Conservation (phyloP, 1,140 invertebrate species). For the Rhynchophorus ferrugineus region DNA sequence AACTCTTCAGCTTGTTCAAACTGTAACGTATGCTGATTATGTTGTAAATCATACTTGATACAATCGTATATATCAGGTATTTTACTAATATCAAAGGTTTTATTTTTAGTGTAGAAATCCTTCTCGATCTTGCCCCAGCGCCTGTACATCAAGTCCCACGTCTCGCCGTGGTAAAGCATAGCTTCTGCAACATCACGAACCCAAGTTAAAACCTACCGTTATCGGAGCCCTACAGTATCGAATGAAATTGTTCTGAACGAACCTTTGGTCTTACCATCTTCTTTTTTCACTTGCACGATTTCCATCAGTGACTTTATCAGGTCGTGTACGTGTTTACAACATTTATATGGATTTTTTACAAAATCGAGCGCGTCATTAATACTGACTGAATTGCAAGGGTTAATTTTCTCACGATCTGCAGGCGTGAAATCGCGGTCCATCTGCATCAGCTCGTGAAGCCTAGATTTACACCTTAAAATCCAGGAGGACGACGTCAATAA, state of each 20-base stretch:
- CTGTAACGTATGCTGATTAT: conserved; percentile 92
- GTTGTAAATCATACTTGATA: conserved; percentile 98
- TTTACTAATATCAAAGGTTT: conserved; percentile 95
- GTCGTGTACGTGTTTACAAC: conserved; percentile 82
- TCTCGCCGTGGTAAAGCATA: conserved; percentile 94
- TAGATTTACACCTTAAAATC: conserved; percentile 78
- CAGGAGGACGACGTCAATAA: neutral
- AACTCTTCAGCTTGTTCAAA: conserved; percentile 92
- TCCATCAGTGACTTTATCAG: conserved; percentile 81
- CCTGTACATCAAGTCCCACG: conserved; percentile 96
- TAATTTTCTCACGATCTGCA: conserved; percentile 80
- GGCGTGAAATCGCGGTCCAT: conserved; percentile 80
- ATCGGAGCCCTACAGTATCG: too few species aligned
- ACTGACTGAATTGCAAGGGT: conserved; percentile 81
- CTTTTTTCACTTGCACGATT: conserved; percentile 77
- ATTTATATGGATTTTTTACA: conserved; percentile 92
- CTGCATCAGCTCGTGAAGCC: conserved; percentile 88
- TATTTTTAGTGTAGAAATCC: conserved; percentile 91
- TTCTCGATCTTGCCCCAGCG: conserved; percentile 99
- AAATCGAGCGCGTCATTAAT: conserved; percentile 86
- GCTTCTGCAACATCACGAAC: conserved; percentile 51
- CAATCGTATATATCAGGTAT: conserved; percentile 99
- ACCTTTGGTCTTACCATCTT: conserved; percentile 83
- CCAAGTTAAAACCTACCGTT: too few species aligned
- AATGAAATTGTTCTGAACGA: conserved; percentile 3